Base-by-base conservation (phyloP, 2,797 vertebrate species). In the Phylloscopus collybita region DNA sequence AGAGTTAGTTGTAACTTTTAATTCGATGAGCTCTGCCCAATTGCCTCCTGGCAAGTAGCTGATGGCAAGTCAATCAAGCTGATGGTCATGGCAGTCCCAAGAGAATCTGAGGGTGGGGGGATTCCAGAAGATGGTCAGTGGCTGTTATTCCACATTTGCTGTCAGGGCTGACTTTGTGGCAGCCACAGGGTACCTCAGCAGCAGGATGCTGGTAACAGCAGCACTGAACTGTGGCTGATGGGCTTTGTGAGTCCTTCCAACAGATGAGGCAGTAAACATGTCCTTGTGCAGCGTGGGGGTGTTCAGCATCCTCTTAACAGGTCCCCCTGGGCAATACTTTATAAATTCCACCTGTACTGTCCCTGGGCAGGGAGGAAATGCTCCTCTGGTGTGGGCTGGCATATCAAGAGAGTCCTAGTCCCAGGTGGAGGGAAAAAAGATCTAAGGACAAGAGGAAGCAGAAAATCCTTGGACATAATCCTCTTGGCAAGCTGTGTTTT, bases 231-330 rank as follows among this genome's bases (percentile, higher is more conserved):
- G 88, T 8, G 54, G 20, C 53, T 44, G 45, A 61, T 47, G 8
- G 36, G 19, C 32, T 97, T 40, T 51, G 29, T 2, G 0, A 47
- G 16, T 11, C 71, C 29, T 73, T 86, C 45, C 29, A 59, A 16
- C 0, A 44, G 44, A 38, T 1, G 6, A 61, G 65, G 10, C 19
- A 34, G 26, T 4, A 59, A 87, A 59, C 0, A 0, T 3, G 36
- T 72, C 70, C 70, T 81, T 70, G 73, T 73, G 76, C 59, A 75
- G 22, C 0, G 2, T 32, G 56, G 25, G 61, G 75, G 19, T 22
- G 32, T 66, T 29, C 67, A 75, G 60, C 54, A 70, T 26, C 62
- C 75, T 3, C 3, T 20, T 20, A 70, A 34, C 30, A 80, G 45
- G 10, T 25, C 26, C 75, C 75, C 38, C 50, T 32, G 13, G 10